phyloP scores from a whole-genome alignment of 2,113 vertebrate genomes.

The Centropus unirufus region DNA sequence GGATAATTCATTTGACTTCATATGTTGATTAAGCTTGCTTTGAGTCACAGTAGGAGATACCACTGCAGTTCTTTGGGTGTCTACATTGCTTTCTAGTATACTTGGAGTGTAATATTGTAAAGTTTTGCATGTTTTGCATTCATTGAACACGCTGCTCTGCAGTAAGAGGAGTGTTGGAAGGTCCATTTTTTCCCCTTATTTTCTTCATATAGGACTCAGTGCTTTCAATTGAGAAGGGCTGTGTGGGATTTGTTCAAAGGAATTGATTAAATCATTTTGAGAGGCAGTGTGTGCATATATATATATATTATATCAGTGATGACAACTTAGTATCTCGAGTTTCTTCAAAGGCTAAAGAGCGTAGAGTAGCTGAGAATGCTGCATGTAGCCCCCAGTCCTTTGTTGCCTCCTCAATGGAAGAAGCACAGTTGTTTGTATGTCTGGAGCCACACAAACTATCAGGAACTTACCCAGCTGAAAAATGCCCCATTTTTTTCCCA shows the following conservation, averaged over 20 bases:
- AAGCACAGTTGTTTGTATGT: background rate
- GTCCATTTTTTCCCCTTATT: background rate
- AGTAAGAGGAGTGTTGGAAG: background rate
- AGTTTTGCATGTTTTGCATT: background rate
- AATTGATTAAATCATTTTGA: conserved; percentile 3
- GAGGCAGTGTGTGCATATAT: background rate
- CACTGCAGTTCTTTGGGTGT: background rate
- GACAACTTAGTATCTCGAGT: background rate
- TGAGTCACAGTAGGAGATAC: background rate
- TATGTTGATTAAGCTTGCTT: background rate
- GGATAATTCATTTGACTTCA: background rate
- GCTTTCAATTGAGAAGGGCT: background rate
- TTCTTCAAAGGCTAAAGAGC: background rate
- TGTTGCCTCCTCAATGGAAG: background rate
- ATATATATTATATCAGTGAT: background rate
- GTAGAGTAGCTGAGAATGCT: background rate
- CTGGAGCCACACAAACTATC: background rate
- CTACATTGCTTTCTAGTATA: background rate
- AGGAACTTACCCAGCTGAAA: background rate
- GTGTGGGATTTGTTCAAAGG: background rate
- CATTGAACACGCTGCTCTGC: background rate
- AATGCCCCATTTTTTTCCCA: background rate
- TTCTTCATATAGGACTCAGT: background rate
- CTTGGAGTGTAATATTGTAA: background rate
- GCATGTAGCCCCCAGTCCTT: background rate